Base-by-base conservation (phyloP, 2,888 invertebrate genomes). In the Sesamia inferens region DNA sequence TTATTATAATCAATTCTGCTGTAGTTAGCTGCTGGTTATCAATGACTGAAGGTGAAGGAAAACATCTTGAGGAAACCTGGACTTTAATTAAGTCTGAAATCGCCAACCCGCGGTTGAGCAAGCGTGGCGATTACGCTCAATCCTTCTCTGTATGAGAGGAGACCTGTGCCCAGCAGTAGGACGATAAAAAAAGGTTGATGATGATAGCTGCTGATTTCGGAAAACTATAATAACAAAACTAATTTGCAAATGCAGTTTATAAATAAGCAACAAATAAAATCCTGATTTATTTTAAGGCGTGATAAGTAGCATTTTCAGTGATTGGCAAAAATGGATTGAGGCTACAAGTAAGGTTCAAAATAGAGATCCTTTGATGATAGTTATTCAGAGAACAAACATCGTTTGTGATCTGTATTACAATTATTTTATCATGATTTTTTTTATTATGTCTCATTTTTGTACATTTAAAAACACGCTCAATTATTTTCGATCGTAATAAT, bases 1-100 rank as follows among this genome's bases (percentile, higher is more conserved):
- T 44, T 19, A 77, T 78, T 69, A 16, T 78, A 8, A 55, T 22
- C 0, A 74, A 59, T 54, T 24, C 24, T 78, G n/a, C 4, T 19
- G 51, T 16, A 48, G 16, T 48, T 16, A 48, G 16, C 48, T 31
- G 31, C 31, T 31, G 31, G 31, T 31, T 31, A 31, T 3, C 31
- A n/a, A n/a, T n/a, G n/a, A n/a, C n/a, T n/a, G n/a, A n/a, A n/a
- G n/a, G n/a, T n/a, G n/a, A n/a, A n/a, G n/a, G n/a, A n/a, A n/a
- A n/a, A n/a, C n/a, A n/a, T n/a, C n/a, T n/a, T n/a, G n/a, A n/a
- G n/a, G n/a, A n/a, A n/a, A n/a, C n/a, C n/a, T n/a, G n/a, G n/a
- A n/a, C n/a, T n/a, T n/a, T n/a, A n/a, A n/a, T n/a, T n/a, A n/a
- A n/a, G n/a, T n/a, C n/a, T n/a, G n/a, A n/a, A n/a, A n/a, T n/a